Conservation (phyloP, 1,140 invertebrate species). For the Dysdera silvatica region DNA sequence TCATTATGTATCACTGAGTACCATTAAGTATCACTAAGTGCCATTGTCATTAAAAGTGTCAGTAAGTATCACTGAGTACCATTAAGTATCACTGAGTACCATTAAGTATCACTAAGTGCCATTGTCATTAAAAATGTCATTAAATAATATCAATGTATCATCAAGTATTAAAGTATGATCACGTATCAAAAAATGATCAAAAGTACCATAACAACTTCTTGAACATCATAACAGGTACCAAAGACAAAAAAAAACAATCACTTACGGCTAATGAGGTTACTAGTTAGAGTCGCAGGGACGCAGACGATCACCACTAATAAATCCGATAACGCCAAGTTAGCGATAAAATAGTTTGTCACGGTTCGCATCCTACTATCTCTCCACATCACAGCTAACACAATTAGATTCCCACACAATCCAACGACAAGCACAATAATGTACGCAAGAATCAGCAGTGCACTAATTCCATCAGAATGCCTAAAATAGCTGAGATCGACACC, state of each 20-base stretch:
- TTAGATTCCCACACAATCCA: constrained; percentile 75
- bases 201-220: no score
- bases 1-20: neutral
- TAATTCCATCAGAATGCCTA: neutral
- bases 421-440: constrained; percentile 75
- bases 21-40: neutral
- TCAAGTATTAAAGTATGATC: no score
- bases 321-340: constrained; percentile 87
- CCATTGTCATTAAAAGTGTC: neutral
- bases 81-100: neutral
- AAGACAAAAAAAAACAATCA: constrained; percentile 39
- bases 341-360: constrained; percentile 92
- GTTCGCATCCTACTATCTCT: constrained; percentile 67
- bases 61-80: no score
- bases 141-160: no score
- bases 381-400: constrained; percentile 79
- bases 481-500: neutral
- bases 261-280: constrained; percentile 89
- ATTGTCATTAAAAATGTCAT: neutral
- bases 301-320: constrained; percentile 89
- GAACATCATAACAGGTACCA: no score
- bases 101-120: neutral
- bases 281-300: constrained; percentile 80
- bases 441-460: constrained; percentile 35
- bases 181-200: no score